These are phyloP conservation scores for Brachyptera risi DNA, from an alignment of 2,888 invertebrate species.

Conservation along the genomic window DNA sequence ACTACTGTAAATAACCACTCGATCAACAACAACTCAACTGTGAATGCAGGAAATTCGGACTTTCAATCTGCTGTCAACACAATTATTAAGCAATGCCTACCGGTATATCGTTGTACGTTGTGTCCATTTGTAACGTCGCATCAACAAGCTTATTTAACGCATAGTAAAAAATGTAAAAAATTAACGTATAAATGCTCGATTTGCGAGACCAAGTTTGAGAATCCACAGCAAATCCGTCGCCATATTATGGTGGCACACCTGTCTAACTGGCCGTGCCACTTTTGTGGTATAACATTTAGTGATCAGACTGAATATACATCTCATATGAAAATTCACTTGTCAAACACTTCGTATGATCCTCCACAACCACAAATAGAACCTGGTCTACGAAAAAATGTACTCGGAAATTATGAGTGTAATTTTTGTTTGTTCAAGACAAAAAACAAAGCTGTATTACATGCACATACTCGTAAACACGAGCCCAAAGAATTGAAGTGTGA, in stretches of 20 bases:
- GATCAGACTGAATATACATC: conserved; percentile 30
- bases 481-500: not conserved
- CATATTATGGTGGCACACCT: conserved; percentile 24
- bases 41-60: too few relatives aligned
- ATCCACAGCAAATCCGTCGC: not conserved
- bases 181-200: conserved; percentile 23
- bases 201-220: conserved; percentile 23
- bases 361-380: not conserved
- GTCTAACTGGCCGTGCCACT: conserved; percentile 24
- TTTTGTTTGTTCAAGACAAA: conserved; percentile 23
- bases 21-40: too few relatives aligned
- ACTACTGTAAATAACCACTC: too few relatives aligned
- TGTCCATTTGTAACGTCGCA: not conserved
- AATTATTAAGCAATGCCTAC: not conserved
- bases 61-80: too few relatives aligned
- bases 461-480: conserved; percentile 23
- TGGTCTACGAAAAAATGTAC: not conserved
- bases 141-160: not conserved
- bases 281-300: conserved; percentile 19
- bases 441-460: conserved; percentile 23
- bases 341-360: not conserved
- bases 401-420: conserved; percentile 16
- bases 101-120: not conserved
- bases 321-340: conserved; percentile 31
- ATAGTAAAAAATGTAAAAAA: conserved; percentile 4